Conservation (phyloP, 2,797 vertebrate species). For the Chelmon rostratus region DNA sequence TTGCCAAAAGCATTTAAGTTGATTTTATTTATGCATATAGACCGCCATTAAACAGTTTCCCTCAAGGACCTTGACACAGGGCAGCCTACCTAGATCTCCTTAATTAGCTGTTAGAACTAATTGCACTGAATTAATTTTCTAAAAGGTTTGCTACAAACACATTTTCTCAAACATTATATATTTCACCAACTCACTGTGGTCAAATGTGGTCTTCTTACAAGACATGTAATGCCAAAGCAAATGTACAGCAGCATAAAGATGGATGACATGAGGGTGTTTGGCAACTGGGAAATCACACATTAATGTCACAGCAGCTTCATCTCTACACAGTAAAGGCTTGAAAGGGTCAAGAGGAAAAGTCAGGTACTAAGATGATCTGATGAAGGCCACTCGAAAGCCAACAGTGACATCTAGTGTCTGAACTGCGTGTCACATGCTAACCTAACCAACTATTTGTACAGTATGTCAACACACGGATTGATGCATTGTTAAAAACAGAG, state of each 20-base stretch:
- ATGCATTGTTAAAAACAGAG: not conserved
- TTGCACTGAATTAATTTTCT: not conserved
- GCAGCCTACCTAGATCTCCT: not conserved
- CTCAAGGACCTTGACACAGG: not conserved
- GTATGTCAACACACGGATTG: not conserved
- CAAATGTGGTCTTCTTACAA: not conserved
- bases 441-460: not conserved
- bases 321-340: not conserved
- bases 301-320: not conserved
- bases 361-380: not conserved
- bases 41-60: not conserved
- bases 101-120: not conserved
- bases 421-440: not conserved
- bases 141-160: not conserved
- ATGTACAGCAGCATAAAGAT: not conserved
- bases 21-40: not conserved
- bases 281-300: not conserved
- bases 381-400: conserved; percentile 3
- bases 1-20: not conserved
- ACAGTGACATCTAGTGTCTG: conserved; percentile 40
- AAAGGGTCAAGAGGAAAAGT: not conserved
- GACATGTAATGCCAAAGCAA: not conserved
- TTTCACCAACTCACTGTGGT: too few relatives aligned
- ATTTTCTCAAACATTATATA: not conserved
- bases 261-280: not conserved